Conservation (phyloP, 2,113 vertebrate species). For the Elgaria multicarinata region DNA sequence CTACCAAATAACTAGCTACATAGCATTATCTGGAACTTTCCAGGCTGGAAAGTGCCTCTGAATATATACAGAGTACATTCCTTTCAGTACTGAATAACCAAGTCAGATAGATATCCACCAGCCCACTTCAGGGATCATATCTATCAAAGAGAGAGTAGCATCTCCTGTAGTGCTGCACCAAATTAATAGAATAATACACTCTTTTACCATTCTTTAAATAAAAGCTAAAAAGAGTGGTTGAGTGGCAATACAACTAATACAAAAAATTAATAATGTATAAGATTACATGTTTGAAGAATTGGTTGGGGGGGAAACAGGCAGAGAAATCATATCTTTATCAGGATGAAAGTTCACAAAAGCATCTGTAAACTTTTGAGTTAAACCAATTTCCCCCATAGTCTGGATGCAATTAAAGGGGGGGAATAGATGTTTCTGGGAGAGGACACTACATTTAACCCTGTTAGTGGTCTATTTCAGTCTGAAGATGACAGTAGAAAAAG, state of each 20-base stretch:
- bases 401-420: background rate
- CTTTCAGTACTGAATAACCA: background rate
- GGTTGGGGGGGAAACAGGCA: no score
- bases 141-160: background rate
- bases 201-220: background rate
- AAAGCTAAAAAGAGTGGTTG: background rate
- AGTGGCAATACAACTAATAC: background rate
- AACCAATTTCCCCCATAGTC: background rate
- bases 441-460: background rate
- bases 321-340: background rate
- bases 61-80: background rate
- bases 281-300: constrained; percentile 1
- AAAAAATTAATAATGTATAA: background rate
- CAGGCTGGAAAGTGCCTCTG: background rate
- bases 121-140: background rate
- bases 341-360: background rate
- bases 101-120: background rate
- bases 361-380: background rate
- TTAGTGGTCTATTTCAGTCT: background rate
- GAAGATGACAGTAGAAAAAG: background rate
- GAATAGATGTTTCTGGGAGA: background rate
- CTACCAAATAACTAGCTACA: background rate
- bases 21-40: background rate
- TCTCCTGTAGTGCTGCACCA: background rate
- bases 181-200: background rate